phyloP scores from a whole-genome alignment of 2,797 vertebrate genomes.

The Petrocephalus sullivani region DNA sequence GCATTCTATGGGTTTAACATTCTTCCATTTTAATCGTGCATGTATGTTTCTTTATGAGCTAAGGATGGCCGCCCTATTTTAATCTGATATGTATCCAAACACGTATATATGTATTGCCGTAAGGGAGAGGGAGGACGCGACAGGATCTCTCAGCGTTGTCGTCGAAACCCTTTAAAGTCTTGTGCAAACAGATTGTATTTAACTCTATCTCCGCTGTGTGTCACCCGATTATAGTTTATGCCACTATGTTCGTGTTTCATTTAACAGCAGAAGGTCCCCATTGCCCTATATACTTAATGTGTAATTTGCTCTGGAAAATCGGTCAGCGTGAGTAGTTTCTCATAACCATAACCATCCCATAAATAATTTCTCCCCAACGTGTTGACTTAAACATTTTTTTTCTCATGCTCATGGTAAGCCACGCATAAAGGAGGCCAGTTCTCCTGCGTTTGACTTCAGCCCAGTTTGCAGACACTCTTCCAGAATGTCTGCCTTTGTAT shows the following conservation, averaged over 20 bases:
- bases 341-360: background rate
- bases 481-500: constrained; percentile 9
- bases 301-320: background rate
- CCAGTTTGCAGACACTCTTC: background rate
- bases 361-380: background rate
- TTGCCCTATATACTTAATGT: background rate
- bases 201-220: constrained; percentile 13
- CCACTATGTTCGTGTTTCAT: background rate
- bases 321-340: background rate
- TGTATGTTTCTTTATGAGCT: background rate
- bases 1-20: background rate
- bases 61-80: background rate
- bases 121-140: constrained; percentile 7
- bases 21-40: background rate
- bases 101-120: background rate
- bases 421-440: background rate
- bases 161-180: constrained; percentile 8
- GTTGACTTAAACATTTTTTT: constrained; percentile 13
- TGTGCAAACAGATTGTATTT: constrained; percentile 18
- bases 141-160: background rate
- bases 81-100: constrained; percentile 1
- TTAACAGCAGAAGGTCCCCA: background rate
- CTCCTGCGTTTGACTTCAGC: background rate
- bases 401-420: background rate
- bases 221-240: background rate